Evolutionary conservation across 2,113 vertebrate species (phyloP), one percentile per base, ranked within the genome.

Genomic region (Zosterops borbonicus): DNA sequence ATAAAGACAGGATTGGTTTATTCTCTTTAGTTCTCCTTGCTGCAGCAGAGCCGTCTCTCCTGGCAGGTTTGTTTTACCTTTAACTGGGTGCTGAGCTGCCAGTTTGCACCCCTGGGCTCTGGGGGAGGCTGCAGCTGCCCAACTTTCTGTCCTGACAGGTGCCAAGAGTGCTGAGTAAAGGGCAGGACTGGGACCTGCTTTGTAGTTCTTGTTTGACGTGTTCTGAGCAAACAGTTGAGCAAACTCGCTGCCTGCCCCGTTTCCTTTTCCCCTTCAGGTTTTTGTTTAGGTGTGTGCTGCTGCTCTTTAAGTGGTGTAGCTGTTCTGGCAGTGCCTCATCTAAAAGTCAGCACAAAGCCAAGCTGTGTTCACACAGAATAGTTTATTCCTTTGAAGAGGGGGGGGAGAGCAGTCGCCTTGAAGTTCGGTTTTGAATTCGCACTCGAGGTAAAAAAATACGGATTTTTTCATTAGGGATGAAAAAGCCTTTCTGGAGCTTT

Each of bases 371-470:
- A 11, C 50, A 59, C 68, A 80, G 71, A 81, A 9, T 27, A 42
- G 53, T 44, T 92, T 15, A 14, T 56, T 29, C 49, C 82, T 92
- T 71, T 53, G 83, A 79, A 82, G 71, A 6, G 58, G 9, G 5
- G 8, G 5, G 29, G 37, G 37, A 80, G 28, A 64, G 24, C 24
- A 25, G 16, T 14, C 2, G 20, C 25, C n/a, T 91, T 58, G 35
- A 39, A 50, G 60, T 46, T 64, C 3, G 2, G 44, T 71, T 91
- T 86, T 63, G 50, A 68, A 60, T 83, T 81, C 8, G 3, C 7
- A 2, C 20, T 33, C 0, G 4, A 73, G 39, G 9, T 56, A 17
- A 42, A 69, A 70, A 41, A 23, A 14, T 2, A 8, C 2, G 19
- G 11, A 23, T 83, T 83, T 87, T 87, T 77, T 87, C n/a, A 4